Evolutionary conservation across 2,797 vertebrate species (phyloP).

Genomic region (Macrochelys suwanniensis): DNA sequence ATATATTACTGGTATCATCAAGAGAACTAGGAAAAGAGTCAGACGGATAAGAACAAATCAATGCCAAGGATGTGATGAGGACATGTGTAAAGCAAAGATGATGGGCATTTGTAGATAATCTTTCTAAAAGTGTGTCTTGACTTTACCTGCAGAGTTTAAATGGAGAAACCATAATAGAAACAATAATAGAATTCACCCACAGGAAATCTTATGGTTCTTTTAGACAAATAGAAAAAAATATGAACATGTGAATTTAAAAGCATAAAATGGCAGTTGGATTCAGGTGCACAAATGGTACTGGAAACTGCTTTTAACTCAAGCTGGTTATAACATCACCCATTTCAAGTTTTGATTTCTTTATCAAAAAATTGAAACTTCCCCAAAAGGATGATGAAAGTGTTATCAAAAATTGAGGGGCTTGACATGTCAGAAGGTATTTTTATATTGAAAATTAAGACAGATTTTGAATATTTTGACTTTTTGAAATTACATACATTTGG

Average conservation of each 20-base stretch:
- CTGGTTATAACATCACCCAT: background rate
- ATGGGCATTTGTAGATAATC: background rate
- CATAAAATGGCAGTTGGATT: background rate
- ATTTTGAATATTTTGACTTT: background rate
- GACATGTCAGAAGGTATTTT: background rate
- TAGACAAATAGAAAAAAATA: background rate
- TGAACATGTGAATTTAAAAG: background rate
- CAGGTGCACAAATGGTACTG: background rate
- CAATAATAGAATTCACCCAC: background rate
- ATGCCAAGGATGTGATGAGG: background rate
- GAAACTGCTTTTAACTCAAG: background rate
- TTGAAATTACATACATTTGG: background rate
- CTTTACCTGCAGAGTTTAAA: background rate
- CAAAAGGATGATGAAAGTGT: background rate
- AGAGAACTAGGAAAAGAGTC: background rate
- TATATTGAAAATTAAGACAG: background rate
- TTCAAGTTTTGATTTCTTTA: background rate
- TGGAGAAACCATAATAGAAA: background rate
- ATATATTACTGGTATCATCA: background rate
- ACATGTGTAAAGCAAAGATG: background rate
- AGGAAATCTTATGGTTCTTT: background rate
- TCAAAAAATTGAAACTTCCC: background rate
- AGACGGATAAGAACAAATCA: background rate
- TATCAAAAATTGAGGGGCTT: background rate
- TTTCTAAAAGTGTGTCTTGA: background rate